Percentiles rank a stretch among this genome's conserved stretches.
These are phyloP conservation scores for Pyrgus malvae DNA, from an alignment of 2,888 invertebrate genomes.

Conservation along the genomic window DNA sequence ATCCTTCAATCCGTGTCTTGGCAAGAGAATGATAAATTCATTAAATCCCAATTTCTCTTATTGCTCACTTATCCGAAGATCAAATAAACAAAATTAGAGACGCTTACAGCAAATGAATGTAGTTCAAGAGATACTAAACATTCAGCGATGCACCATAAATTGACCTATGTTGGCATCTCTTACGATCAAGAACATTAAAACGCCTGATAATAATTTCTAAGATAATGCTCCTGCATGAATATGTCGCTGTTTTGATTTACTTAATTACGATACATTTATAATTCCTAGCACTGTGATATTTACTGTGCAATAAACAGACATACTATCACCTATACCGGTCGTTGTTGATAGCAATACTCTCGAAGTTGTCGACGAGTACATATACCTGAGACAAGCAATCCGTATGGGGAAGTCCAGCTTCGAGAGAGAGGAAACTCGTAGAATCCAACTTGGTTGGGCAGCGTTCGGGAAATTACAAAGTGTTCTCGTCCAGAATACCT, in stretches of 20 bases:
- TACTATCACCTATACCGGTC: no score
- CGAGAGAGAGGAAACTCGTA: no score
- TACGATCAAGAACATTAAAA: slow-evolving; percentile 4
- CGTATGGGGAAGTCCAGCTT: no score
- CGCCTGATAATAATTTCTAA: slow-evolving; percentile 4
- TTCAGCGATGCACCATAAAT: slow-evolving; percentile 3
- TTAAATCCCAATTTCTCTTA: not conserved
- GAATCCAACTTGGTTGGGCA: no score
- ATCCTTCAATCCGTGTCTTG: not conserved
- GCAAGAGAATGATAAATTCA: slow-evolving; percentile 1
- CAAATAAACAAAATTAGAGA: slow-evolving; percentile 9
- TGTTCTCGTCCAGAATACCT: no score
- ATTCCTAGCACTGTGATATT: no score
- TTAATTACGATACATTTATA: not conserved
- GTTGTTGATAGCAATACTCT: no score
- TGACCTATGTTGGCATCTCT: slow-evolving; percentile 8
- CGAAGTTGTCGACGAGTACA: no score
- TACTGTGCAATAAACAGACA: no score
- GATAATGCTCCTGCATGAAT: not conserved
- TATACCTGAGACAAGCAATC: no score
- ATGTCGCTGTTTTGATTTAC: not conserved
- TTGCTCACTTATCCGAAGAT: not conserved
- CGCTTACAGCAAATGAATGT: slow-evolving; percentile 1
- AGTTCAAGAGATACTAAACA: slow-evolving; percentile 7
- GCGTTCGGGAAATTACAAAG: no score